Percentiles rank a stretch among this genome's conserved stretches.
Conservation (phyloP, 2,113 vertebrate species). For the Tetraodon nigroviridis region DNA sequence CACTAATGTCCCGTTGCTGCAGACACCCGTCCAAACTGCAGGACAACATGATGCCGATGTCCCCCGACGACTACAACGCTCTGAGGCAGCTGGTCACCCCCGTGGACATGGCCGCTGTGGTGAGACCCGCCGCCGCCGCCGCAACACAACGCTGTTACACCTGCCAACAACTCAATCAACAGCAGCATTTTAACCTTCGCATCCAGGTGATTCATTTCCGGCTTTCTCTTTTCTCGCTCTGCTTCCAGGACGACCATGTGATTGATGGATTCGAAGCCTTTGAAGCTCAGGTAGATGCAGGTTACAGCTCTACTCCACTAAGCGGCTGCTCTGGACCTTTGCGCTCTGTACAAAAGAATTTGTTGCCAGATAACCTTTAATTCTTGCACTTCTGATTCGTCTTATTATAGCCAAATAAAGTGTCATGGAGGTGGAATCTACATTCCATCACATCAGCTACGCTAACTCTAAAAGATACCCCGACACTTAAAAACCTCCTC, state of each 20-base stretch:
- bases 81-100: conserved; percentile 75
- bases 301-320: neutral
- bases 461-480: no score
- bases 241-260: conserved; percentile 41
- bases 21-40: conserved; percentile 86
- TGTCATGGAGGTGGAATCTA: no score
- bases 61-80: conserved; percentile 84
- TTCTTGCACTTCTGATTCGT: no score
- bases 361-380: no score
- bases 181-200: neutral
- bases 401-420: no score
- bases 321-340: no score
- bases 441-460: no score
- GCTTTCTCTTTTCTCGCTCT: conserved; percentile 6
- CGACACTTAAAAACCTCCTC: no score
- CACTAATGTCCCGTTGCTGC: neutral
- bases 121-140: conserved; percentile 44
- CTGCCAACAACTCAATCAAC: neutral
- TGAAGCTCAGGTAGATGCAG: conserved; percentile 43
- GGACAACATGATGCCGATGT: conserved; percentile 90
- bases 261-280: conserved; percentile 32
- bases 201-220: neutral
- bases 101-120: conserved; percentile 81
- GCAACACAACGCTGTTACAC: neutral
- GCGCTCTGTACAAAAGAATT: no score